phyloP scores from a whole-genome alignment of 2,797 vertebrate genomes.

The Cynopterus sphinx region DNA sequence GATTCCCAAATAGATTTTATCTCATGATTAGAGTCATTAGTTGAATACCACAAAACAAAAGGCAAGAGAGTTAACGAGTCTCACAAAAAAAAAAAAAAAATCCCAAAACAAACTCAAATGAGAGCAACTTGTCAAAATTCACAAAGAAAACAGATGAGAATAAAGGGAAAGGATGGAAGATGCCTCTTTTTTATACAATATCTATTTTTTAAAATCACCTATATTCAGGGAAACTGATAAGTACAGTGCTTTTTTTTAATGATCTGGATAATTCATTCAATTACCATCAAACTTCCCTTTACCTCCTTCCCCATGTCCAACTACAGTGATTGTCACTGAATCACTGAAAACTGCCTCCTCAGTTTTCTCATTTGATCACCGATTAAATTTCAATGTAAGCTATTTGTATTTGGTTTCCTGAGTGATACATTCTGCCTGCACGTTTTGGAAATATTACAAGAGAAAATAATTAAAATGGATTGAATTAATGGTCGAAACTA shows the following conservation, averaged over 20 bases:
- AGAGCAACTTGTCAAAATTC: not conserved
- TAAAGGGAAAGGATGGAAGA: not conserved
- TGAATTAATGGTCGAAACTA: not conserved
- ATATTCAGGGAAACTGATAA: not conserved
- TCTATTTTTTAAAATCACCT: not conserved
- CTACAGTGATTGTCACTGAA: not conserved
- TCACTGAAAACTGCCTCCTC: rapidly evolving
- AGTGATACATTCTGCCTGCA: not conserved
- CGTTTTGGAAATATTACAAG: not conserved
- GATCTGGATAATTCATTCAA: not conserved
- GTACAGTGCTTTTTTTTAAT: not conserved
- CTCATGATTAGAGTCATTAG: not conserved
- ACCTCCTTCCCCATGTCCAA: not conserved
- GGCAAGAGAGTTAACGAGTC: not conserved
- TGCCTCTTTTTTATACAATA: not conserved
- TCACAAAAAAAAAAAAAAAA: not conserved
- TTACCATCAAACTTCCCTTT: not conserved
- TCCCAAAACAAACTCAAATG: not conserved
- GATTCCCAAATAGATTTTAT: not conserved
- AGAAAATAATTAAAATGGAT: slow-evolving; percentile 24
- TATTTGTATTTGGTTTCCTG: not conserved
- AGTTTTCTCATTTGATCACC: not conserved
- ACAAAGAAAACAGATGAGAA: not conserved
- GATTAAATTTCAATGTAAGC: not conserved
- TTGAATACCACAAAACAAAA: not conserved